Percentiles rank a stretch among this genome's conserved stretches.
Evolutionary conservation across 2,888 invertebrate species (phyloP).

Genomic region (Cephalotes varians): DNA sequence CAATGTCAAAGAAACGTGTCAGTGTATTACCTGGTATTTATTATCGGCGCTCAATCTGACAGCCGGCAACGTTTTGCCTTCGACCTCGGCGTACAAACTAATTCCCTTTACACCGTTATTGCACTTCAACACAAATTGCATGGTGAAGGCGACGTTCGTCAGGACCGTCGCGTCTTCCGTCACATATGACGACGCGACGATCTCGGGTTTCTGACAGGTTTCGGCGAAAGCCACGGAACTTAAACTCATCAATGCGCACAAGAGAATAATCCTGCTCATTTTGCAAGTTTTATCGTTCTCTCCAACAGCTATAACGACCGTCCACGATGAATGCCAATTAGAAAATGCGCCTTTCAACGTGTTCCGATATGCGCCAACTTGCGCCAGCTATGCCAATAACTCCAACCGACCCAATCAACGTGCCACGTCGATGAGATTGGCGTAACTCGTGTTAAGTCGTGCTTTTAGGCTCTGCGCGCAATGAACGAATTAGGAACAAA

Average conservation of each 20-base stretch:
- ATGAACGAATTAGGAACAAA: no score
- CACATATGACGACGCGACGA: constrained; percentile 93
- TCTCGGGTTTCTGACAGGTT: constrained; percentile 89
- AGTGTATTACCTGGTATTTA: constrained; percentile 91
- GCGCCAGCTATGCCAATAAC: background rate
- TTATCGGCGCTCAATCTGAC: constrained; percentile 91
- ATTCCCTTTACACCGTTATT: constrained; percentile 89
- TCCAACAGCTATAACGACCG: background rate
- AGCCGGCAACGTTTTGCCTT: constrained; percentile 94
- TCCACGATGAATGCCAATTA: background rate
- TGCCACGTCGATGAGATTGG: constrained; percentile 40
- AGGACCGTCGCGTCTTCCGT: constrained; percentile 97
- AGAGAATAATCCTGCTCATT: constrained; percentile 31
- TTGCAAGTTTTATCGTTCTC: background rate
- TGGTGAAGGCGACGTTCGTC: constrained; percentile 95
- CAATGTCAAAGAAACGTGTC: background rate
- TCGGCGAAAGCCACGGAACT: constrained; percentile 74
- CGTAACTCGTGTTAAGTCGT: no score
- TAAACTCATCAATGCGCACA: constrained; percentile 27
- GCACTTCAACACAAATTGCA: constrained; percentile 95
- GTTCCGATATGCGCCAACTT: background rate
- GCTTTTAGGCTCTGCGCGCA: no score
- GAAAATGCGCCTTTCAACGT: background rate
- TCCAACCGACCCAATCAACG: background rate
- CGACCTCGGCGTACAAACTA: constrained; percentile 95